These are phyloP conservation scores for Paedocypris micromegethes DNA, from an alignment of 2,797 vertebrate species.

Conservation along the genomic window DNA sequence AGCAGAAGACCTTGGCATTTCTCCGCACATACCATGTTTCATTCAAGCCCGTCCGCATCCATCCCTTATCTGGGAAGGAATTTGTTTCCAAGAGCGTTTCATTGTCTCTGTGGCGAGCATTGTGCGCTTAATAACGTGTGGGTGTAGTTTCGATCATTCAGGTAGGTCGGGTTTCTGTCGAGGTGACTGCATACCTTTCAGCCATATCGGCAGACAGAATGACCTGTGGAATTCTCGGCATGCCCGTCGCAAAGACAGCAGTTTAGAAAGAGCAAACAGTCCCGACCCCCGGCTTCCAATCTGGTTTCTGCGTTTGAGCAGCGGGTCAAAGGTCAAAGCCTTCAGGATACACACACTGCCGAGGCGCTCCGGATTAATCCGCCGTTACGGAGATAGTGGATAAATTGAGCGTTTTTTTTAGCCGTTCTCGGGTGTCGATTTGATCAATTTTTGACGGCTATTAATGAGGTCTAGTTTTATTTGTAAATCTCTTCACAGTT, in stretches of 20 bases:
- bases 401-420: too few relatives aligned
- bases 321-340: conserved; percentile 69
- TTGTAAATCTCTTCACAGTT: too few relatives aligned
- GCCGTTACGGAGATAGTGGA: too few relatives aligned
- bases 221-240: conserved; percentile 75
- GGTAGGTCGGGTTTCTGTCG: conserved; percentile 90
- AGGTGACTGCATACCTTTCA: conserved; percentile 76
- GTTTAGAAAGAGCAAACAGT: conserved; percentile 66
- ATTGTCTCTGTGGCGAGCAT: conserved; percentile 79
- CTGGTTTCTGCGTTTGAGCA: conserved; percentile 64
- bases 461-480: too few relatives aligned
- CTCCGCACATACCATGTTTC: conserved; percentile 36
- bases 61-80: conserved; percentile 65
- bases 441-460: too few relatives aligned
- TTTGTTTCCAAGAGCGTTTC: conserved; percentile 60
- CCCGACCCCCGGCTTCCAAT: conserved; percentile 65
- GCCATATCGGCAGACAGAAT: conserved; percentile 69
- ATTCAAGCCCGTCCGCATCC: conserved; percentile 47
- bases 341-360: conserved; percentile 26
- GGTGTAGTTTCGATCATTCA: conserved; percentile 91
- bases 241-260: conserved; percentile 71
- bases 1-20: conserved; percentile 45
- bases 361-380: conserved; percentile 11
- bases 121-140: conserved; percentile 75
- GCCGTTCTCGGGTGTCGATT: too few relatives aligned